phyloP scores from a whole-genome alignment of 2,888 invertebrate species.

The Petrophora chlorosata region DNA sequence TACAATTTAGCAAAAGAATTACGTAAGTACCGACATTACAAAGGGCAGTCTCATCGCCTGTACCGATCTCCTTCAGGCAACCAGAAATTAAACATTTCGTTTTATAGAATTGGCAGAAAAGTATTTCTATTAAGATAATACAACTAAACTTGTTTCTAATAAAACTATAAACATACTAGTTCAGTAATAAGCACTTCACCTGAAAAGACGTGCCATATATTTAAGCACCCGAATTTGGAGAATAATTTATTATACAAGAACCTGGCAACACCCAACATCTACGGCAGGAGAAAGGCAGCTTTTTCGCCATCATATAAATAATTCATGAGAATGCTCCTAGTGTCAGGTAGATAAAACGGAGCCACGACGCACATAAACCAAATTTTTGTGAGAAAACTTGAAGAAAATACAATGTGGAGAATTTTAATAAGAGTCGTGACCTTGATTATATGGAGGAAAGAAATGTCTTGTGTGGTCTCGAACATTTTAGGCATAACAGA shows the following conservation, averaged over 20 bases:
- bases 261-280: conserved; percentile 22
- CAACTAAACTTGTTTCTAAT: neutral
- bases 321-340: conserved; percentile 21
- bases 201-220: conserved; percentile 15
- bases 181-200: conserved; percentile 1
- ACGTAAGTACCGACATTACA: too few species aligned
- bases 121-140: neutral
- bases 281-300: conserved; percentile 18
- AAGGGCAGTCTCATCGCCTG: too few species aligned
- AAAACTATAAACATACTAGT: neutral
- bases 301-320: conserved; percentile 23
- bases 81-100: too few species aligned
- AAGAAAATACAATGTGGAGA: conserved; percentile 20
- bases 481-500: neutral
- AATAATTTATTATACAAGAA: conserved; percentile 22
- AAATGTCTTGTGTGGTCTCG: neutral
- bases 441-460: conserved; percentile 11
- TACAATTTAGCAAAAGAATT: too few species aligned
- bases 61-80: too few species aligned
- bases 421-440: conserved; percentile 16
- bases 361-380: conserved; percentile 19
- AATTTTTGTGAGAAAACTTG: conserved; percentile 23
- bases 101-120: too few species aligned
- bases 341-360: conserved; percentile 19
- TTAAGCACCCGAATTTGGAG: conserved; percentile 19